A percentile compares a stretch with the other conserved stretches of the same genome.
These are phyloP conservation scores for Agonopterix subpropinquella DNA, from an alignment of 2,888 invertebrate genomes.

Conservation along the genomic window DNA sequence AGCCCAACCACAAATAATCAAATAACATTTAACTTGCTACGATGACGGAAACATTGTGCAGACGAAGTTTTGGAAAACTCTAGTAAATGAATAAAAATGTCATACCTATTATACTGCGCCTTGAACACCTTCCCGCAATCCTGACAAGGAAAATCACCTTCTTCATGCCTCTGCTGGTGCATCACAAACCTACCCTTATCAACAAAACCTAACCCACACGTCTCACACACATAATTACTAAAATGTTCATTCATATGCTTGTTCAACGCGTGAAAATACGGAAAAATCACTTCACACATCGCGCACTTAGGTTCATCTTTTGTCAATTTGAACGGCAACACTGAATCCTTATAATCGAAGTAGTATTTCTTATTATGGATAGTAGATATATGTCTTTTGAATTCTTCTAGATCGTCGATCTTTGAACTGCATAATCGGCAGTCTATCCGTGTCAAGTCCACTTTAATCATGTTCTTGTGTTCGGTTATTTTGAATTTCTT, in stretches of 20 bases:
- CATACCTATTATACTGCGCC: slow-evolving; percentile 37
- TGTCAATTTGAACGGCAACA: slow-evolving; percentile 28
- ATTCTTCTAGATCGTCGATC: slow-evolving; percentile 43
- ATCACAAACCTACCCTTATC: slow-evolving; percentile 3
- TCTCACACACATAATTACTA: slow-evolving; percentile 6
- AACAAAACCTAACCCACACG: slow-evolving; percentile 4
- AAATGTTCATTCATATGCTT: slow-evolving; percentile 7
- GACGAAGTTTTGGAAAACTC: too few species aligned
- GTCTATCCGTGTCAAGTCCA: slow-evolving; percentile 55
- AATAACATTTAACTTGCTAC: too few species aligned
- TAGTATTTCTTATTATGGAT: slow-evolving; percentile 52
- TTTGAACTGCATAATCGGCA: slow-evolving; percentile 44
- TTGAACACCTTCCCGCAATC: slow-evolving; percentile 60
- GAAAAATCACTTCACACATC: background rate
- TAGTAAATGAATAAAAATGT: too few species aligned
- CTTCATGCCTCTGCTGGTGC: slow-evolving; percentile 20
- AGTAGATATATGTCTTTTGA: slow-evolving; percentile 42
- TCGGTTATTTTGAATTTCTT: slow-evolving; percentile 56
- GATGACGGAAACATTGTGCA: too few species aligned
- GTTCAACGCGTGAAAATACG: slow-evolving; percentile 4
- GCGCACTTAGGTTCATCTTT: slow-evolving; percentile 2
- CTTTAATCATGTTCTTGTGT: slow-evolving; percentile 59
- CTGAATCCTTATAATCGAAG: slow-evolving; percentile 45
- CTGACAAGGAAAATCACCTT: slow-evolving; percentile 50
- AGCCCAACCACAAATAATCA: too few species aligned